These are phyloP conservation scores for Aegypius monachus DNA, from an alignment of 2,113 vertebrate species.

Conservation along the genomic window DNA sequence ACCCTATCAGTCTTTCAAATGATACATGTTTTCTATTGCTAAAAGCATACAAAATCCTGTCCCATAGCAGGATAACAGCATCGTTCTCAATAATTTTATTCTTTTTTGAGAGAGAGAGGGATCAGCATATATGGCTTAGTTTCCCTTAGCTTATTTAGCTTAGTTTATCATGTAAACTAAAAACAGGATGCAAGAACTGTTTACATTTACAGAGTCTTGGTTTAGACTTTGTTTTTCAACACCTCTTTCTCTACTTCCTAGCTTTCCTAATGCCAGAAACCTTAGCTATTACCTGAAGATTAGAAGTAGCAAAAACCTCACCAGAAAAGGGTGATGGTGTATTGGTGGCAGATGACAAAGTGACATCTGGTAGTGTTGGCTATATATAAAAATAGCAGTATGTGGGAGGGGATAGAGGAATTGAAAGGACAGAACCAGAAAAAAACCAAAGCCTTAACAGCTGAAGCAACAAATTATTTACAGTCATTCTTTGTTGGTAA, in stretches of 20 bases:
- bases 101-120: not conserved
- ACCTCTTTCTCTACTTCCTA: not conserved
- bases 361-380: not conserved
- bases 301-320: not conserved
- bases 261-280: not conserved
- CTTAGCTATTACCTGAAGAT: not conserved
- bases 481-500: not conserved
- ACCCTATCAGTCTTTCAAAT: not conserved
- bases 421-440: not conserved
- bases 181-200: not conserved
- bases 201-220: not conserved
- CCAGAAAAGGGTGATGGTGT: not conserved
- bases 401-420: not conserved
- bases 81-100: not conserved
- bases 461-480: conserved; percentile 39
- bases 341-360: conserved; percentile 1
- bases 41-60: not conserved
- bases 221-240: not conserved
- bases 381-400: not conserved
- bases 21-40: not conserved
- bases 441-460: not conserved
- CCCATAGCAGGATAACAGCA: not conserved
- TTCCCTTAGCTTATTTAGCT: not conserved
- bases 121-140: not conserved
- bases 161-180: not conserved